Base-by-base conservation (phyloP, 2,113 vertebrate genomes). In the Puma concolor region DNA sequence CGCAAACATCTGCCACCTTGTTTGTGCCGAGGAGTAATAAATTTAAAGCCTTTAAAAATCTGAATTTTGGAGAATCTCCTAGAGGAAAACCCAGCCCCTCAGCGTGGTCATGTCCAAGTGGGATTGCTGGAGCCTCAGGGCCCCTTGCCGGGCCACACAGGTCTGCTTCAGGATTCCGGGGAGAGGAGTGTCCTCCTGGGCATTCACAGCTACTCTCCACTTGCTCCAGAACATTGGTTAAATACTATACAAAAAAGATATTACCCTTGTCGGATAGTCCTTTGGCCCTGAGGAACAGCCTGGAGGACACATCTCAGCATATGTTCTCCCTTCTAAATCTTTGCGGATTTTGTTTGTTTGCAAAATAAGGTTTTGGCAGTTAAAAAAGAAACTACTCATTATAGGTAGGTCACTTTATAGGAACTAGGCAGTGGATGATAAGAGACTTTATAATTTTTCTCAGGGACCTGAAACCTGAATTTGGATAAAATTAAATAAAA, bases 401-500 rank as follows among this genome's bases (percentile, higher is more conserved):
- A 23, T 60, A 60, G 21, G n/a, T 95, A 69, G 66, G 96, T 91
- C 19, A 0, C 85, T 92, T 96, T 97, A 89, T 88, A 96, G 76
- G 66, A 98, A 91, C 1, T 77, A 86, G 1, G 66, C 82, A 71
- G 76, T 94, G 71, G 29, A 67, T 89, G 67, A 94, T 52, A 92
- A 96, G 52, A 97, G 93, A 96, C 95, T 88, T 82, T 4, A 95
- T 85, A 93, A 95, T 96, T 98, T 98, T 98, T 97, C 98, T 98
- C 98, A 98, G 98, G 97, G 98, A 98, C 95, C 94, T 97, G 79
- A 98, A 93, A 96, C 97, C 95, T 98, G 94, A 97, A 96, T 91
- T 97, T 98, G 91, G 95, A 95, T 97, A 95, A 95, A 92, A 79
- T 88, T 92, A 95, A 97, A 97, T 97, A 94, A 96, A 93, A 72